phyloP scores from a whole-genome alignment of 1,140 invertebrate species.

The Amyelois transitella region DNA sequence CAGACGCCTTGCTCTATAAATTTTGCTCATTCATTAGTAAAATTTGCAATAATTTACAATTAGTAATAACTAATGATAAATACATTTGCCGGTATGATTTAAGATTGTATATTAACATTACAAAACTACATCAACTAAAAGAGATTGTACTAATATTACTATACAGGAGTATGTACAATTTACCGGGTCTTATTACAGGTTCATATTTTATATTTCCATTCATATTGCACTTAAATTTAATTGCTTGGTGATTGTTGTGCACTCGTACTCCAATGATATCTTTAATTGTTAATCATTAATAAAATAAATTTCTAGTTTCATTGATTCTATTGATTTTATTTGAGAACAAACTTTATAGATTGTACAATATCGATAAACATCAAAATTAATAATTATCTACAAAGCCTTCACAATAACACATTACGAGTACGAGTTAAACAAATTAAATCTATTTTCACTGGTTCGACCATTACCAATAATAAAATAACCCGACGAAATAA shows the following conservation, averaged over 20 bases:
- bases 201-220: slow-evolving; percentile 10
- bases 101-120: slow-evolving; percentile 14
- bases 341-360: no score
- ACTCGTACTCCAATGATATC: no score
- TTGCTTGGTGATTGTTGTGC: neutral
- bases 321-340: no score
- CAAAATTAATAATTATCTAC: no score
- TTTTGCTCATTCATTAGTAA: slow-evolving; percentile 22
- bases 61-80: slow-evolving; percentile 36
- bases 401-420: no score
- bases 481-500: slow-evolving; percentile 45
- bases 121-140: slow-evolving; percentile 22
- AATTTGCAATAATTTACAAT: slow-evolving; percentile 27
- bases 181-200: slow-evolving; percentile 13
- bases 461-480: slow-evolving; percentile 14
- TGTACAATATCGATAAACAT: no score
- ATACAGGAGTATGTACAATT: slow-evolving; percentile 35
- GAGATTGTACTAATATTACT: slow-evolving; percentile 26
- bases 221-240: slow-evolving; percentile 4
- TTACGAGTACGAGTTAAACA: neutral
- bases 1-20: slow-evolving; percentile 14
- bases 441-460: slow-evolving; percentile 7
- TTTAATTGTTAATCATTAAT: no score
- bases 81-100: slow-evolving; percentile 18
- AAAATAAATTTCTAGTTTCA: no score